Conservation (phyloP, 2,888 invertebrate genomes). For the Petrophora chlorosata region DNA sequence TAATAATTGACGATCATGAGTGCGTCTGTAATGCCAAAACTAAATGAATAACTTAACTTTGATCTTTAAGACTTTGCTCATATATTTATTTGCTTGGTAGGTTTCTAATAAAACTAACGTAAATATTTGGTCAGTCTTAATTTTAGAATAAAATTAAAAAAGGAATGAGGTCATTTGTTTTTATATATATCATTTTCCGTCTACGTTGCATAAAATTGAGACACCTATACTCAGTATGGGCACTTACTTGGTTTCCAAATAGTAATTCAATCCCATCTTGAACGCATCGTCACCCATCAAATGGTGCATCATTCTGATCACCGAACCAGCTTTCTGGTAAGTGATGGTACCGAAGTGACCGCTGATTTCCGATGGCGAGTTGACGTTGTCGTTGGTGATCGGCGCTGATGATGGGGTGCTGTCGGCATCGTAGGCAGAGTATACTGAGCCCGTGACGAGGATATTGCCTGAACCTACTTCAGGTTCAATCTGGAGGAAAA, state of each 20-base stretch:
- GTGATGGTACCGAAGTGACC: constrained; percentile 87
- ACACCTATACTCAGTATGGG: not conserved
- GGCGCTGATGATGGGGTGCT: constrained; percentile 76
- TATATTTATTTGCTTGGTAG: too few species aligned
- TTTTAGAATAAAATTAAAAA: too few species aligned
- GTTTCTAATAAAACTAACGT: too few species aligned
- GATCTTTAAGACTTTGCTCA: too few species aligned
- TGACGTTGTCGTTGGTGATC: constrained; percentile 82
- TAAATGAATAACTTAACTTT: too few species aligned
- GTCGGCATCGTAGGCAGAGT: constrained; percentile 85
- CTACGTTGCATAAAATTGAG: not conserved
- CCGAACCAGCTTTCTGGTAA: constrained; percentile 86
- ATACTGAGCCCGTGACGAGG: constrained; percentile 86
- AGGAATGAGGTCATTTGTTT: too few species aligned
- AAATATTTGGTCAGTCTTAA: too few species aligned
- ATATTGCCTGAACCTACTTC: constrained; percentile 86
- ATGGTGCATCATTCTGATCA: constrained; percentile 78
- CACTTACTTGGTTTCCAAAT: constrained; percentile 79
- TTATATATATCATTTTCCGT: too few species aligned
- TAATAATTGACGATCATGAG: too few species aligned
- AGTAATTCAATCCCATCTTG: constrained; percentile 52
- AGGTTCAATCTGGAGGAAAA: constrained; percentile 73
- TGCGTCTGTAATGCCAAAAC: too few species aligned
- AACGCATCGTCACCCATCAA: constrained; percentile 67
- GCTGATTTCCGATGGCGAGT: constrained; percentile 85